Evolutionary conservation across 2,113 vertebrate genomes (phyloP).

Genomic region (Chaetodon auriga): DNA sequence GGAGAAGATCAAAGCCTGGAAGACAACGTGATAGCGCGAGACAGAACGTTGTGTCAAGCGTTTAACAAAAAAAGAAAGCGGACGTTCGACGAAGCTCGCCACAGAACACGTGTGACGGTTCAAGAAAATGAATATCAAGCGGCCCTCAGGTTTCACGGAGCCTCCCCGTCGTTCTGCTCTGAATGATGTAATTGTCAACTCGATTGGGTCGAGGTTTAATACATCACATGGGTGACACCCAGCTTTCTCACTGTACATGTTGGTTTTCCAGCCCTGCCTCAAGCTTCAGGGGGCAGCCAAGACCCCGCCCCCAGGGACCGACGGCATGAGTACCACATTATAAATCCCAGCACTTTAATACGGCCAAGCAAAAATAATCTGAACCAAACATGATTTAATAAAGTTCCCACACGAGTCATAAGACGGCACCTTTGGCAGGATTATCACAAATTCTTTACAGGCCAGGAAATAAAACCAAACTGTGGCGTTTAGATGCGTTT

Average conservation of each 20-base stretch:
- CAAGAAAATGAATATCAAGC: slow-evolving; percentile 52
- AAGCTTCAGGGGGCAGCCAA: slow-evolving; percentile 16
- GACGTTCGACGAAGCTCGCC: slow-evolving; percentile 28
- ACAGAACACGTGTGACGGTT: slow-evolving; percentile 34
- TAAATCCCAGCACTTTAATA: slow-evolving; percentile 39
- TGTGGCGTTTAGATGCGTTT: slow-evolving; percentile 56
- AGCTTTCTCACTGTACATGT: slow-evolving; percentile 52
- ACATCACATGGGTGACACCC: slow-evolving; percentile 43
- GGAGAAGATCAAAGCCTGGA: slow-evolving; percentile 63
- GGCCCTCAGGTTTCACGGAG: slow-evolving; percentile 27
- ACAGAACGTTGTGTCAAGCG: slow-evolving; percentile 42
- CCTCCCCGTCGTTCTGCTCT: slow-evolving; percentile 32
- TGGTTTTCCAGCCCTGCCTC: slow-evolving; percentile 36
- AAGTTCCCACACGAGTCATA: slow-evolving; percentile 27
- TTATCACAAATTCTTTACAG: slow-evolving; percentile 4
- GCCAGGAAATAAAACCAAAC: slow-evolving; percentile 37
- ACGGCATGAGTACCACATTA: slow-evolving; percentile 44
- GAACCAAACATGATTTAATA: slow-evolving; percentile 43
- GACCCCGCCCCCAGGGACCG: slow-evolving; percentile 31
- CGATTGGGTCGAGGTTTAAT: slow-evolving; percentile 43
- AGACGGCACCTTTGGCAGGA: slow-evolving; percentile 18
- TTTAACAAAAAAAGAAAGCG: slow-evolving; percentile 53
- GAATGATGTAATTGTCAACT: slow-evolving; percentile 68
- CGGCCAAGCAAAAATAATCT: slow-evolving; percentile 21
- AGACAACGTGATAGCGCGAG: slow-evolving; percentile 29